Percentiles rank a stretch among this genome's conserved stretches.
Conservation (phyloP, 37 sponge, comb jelly and placozoan species). For the Axinella damicornis region DNA sequence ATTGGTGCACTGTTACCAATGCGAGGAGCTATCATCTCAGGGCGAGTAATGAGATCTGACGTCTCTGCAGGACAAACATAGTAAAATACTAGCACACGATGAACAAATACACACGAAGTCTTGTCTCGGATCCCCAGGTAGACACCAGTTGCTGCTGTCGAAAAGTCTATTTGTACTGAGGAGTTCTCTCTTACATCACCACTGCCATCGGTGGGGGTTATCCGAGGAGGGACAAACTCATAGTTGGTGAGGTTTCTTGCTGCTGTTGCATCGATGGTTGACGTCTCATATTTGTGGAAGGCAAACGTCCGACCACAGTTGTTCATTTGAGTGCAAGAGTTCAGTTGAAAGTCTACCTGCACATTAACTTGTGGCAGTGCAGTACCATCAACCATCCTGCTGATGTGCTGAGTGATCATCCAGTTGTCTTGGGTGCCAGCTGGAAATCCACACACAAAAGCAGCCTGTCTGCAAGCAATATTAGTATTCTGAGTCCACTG, state of each 20-base stretch:
- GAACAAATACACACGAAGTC: constrained; percentile 41
- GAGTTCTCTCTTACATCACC: neutral
- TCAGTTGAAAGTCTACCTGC: too few species aligned
- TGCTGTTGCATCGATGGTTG: neutral
- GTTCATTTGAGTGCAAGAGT: too few species aligned
- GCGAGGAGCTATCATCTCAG: constrained; percentile 36
- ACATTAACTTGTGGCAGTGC: too few species aligned
- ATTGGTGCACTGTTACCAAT: constrained; percentile 1
- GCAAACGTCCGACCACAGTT: too few species aligned
- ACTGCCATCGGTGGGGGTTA: neutral
- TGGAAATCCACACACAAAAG: too few species aligned
- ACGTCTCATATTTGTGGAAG: constrained; percentile 2
- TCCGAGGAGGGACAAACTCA: too few species aligned
- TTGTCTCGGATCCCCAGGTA: constrained; percentile 35
- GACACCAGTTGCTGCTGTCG: constrained; percentile 15
- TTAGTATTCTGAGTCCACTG: too few species aligned
- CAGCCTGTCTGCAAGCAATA: too few species aligned
- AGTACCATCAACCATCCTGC: too few species aligned
- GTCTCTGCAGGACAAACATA: constrained; percentile 43
- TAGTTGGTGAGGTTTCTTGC: constrained; percentile 9
- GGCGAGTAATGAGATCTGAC: constrained; percentile 20
- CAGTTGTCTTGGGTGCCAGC: too few species aligned
- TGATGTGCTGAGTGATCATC: too few species aligned
- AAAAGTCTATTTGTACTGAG: constrained; percentile 5
- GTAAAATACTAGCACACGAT: constrained; percentile 54